Base-by-base conservation (phyloP, 92 coral and sea anemone genomes). In the Meandrina meandrites region DNA sequence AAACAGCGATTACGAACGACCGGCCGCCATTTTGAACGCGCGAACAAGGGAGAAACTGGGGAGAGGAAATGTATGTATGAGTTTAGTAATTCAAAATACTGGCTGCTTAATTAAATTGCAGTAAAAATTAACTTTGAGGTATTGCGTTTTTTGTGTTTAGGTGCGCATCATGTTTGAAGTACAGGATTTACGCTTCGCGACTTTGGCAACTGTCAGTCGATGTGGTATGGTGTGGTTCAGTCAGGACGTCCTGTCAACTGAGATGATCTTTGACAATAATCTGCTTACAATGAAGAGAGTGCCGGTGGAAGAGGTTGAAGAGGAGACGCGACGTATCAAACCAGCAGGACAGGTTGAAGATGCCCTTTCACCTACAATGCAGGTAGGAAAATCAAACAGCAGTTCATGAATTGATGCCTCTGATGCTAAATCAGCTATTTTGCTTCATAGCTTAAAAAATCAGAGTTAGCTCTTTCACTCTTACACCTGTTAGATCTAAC, bases 171-270 rank as follows among this genome's bases (percentile, higher is more conserved):
- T 96, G 99, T 96, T 96, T 88, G 99, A 96, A 85, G 99, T 96
- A 24, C 99, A 96, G 83, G 99, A 96, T 48, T 97, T 96, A 30
- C 99, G 99, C 28, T 96, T 36, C 76, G 99, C 99, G 22, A 96
- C 99, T 1, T 91, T 96, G 18, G 99, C 99, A 30, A 96, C 99
- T 71, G 99, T 96, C 79, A 96, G 99, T 78, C 98, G 99, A 37
- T 96, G 99, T 89, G 99, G 99, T 47, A 96, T 96, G 99, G 98
- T 96, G 78, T 96, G 99, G 99, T 96, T 96, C 83, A 96, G 99
- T 77, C 97, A 95, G 88, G 97, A 96, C 62, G 95, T 96, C 42
- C 83, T 96, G 82, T 95, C 98, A 1, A 95, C 99, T 0, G 99
- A 96, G 85, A 96, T 96, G 99, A 95, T 96, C 87, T 96, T 95